Base-by-base conservation (phyloP, 2,113 vertebrate species). In the Oreochromis aureus region DNA sequence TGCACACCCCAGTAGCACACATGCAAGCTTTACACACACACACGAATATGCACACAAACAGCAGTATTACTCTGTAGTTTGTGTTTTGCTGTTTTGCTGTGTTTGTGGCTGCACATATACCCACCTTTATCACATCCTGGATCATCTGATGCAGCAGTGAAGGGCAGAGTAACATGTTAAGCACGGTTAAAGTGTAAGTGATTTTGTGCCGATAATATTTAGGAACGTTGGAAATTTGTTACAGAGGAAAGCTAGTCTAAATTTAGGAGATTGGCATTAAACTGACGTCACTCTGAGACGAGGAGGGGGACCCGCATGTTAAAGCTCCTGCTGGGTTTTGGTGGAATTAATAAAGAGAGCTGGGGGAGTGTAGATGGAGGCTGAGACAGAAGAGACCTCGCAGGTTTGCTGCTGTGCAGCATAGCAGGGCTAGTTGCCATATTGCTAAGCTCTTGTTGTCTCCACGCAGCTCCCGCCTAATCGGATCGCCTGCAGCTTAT, bases 101-200 rank as follows among this genome's bases (percentile, higher is more conserved):
- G 54, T 86, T 19, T 80, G 79, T 56, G 9, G 55, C 44, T 87
- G 54, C 80, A 78, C 44, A 39, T 61, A 41, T 79, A 97, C 98
- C 94, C 97, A 99, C 98, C 98, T 98, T 98, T 98, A 73, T 99
- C 98, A 96, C 98, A 98, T 96, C 97, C 97, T 89, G 98, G 98
- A 95, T 99, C 98, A 93, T 97, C 98, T 98, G 96, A n/a, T 82
- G 97, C 96, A 96, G 93, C 94, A 95, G 85, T 44, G 24, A 84
- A 63, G 86, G 73, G 82, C 56, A 89, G 36, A 22, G 58, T 56
- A 9, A 82, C 34, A 85, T 46, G 41, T 80, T 10, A 63, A 36
- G 8, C 39, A 1, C 4, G 27, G 3, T 24, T 69, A 6, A 56
- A n/a, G 19, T 27, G 22, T 8, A 56, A 10, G 6, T 54, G 2